phyloP scores from a whole-genome alignment of 2,888 invertebrate species.

The Eulithis testata region DNA sequence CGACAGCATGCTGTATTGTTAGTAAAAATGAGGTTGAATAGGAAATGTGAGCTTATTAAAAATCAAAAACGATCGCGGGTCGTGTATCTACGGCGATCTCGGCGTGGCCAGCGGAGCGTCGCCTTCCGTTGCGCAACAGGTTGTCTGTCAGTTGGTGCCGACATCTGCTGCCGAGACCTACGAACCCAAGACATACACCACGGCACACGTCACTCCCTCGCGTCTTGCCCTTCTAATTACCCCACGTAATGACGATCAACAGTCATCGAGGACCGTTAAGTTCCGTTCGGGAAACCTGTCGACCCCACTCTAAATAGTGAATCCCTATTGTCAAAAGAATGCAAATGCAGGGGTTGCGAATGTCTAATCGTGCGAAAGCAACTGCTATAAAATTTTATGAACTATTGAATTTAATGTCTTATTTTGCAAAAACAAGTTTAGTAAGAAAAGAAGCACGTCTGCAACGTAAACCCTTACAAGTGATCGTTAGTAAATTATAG shows the following conservation, averaged over 20 bases:
- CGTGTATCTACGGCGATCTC: conserved; percentile 72
- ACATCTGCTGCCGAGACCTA: conserved; percentile 73
- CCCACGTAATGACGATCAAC: conserved; percentile 65
- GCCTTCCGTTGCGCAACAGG: conserved; percentile 82
- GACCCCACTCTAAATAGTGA: conserved; percentile 60
- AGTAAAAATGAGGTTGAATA: conserved; percentile 44
- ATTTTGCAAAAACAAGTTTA: conserved; percentile 47
- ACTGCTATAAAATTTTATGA: conserved; percentile 58
- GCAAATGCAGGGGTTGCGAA: conserved; percentile 80
- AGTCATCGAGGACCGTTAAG: conserved; percentile 78
- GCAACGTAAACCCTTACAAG: background rate
- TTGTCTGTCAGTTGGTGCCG: conserved; percentile 76
- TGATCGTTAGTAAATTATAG: conserved; percentile 26
- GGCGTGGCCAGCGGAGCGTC: conserved; percentile 72
- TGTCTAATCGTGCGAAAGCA: conserved; percentile 73
- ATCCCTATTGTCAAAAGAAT: conserved; percentile 59
- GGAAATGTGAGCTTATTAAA: conserved; percentile 60
- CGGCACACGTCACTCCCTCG: conserved; percentile 61
- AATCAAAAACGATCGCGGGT: conserved; percentile 68
- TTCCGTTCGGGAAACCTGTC: conserved; percentile 80
- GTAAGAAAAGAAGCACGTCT: background rate
- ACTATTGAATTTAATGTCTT: conserved; percentile 46
- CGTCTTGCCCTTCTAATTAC: conserved; percentile 78
- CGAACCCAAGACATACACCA: conserved; percentile 58
- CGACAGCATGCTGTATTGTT: conserved; percentile 30